phyloP scores from a whole-genome alignment of 2,797 vertebrate genomes.

The Pangasius djambal region DNA sequence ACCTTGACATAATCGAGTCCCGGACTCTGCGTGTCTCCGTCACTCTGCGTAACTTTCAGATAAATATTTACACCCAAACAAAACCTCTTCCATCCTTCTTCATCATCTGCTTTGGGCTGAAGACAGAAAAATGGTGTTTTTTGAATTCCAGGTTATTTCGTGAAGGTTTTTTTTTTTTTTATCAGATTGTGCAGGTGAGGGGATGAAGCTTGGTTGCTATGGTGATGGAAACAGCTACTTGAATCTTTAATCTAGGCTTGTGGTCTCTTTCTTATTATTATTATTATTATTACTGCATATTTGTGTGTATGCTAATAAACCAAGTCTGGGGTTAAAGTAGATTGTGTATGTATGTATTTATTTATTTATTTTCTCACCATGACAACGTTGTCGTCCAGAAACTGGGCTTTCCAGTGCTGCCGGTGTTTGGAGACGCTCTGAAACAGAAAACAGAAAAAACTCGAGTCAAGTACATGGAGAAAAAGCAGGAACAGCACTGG shows the following conservation, averaged over 20 bases:
- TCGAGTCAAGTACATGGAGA: not conserved
- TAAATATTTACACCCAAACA: slow-evolving; percentile 87
- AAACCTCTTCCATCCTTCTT: slow-evolving; percentile 77
- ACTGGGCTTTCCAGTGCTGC: slow-evolving; percentile 86
- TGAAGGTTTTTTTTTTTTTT: not conserved
- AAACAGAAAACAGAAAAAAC: slow-evolving; percentile 30
- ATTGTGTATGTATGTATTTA: not conserved
- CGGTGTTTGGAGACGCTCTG: slow-evolving; percentile 90
- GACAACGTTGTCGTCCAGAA: slow-evolving; percentile 89
- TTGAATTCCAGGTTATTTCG: not conserved
- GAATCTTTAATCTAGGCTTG: not conserved
- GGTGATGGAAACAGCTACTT: not conserved
- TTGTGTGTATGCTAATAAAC: not conserved
- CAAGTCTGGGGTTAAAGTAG: not conserved
- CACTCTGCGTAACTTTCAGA: slow-evolving; percentile 63
- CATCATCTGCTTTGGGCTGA: slow-evolving; percentile 72
- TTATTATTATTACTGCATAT: too few relatives aligned
- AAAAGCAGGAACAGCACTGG: too few relatives aligned
- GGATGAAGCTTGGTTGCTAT: not conserved
- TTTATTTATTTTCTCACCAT: slow-evolving; percentile 78
- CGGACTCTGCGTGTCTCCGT: slow-evolving; percentile 66
- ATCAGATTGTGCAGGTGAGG: not conserved
- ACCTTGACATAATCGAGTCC: slow-evolving; percentile 91
- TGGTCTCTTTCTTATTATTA: not conserved
- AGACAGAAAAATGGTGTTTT: slow-evolving; percentile 6